These are phyloP conservation scores for Catharus ustulatus DNA, from an alignment of 2,797 vertebrate genomes.

Conservation along the genomic window DNA sequence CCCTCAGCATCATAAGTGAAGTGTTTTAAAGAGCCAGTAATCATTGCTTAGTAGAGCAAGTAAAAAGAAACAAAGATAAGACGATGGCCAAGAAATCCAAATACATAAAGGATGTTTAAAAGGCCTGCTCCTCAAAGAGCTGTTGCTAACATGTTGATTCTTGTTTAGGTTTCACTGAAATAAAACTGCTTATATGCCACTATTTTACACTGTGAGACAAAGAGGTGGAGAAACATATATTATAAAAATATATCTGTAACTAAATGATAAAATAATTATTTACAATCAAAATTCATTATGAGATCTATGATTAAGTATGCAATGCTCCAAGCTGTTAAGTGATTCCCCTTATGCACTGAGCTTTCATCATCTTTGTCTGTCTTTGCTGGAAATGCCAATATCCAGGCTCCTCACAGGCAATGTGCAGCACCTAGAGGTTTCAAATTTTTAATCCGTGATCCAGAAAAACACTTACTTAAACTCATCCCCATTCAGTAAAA, in stretches of 20 bases:
- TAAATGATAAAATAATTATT: neutral
- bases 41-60: neutral
- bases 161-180: neutral
- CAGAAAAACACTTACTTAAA: neutral
- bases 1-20: neutral
- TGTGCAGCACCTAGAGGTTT: neutral
- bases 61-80: neutral
- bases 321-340: neutral
- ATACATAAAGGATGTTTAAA: neutral
- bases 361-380: neutral
- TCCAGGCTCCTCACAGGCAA: neutral
- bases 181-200: neutral
- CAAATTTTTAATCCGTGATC: neutral
- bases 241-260: neutral
- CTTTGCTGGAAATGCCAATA: neutral
- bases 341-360: neutral
- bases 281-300: neutral
- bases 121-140: neutral
- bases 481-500: neutral
- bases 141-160: neutral
- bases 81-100: neutral
- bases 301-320: neutral
- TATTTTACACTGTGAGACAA: neutral
- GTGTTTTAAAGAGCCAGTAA: neutral
- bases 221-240: neutral